Evolutionary conservation across 2,888 invertebrate genomes (phyloP), one percentile per base, ranked within the genome.

Genomic region (Mellilla xanthometata): DNA sequence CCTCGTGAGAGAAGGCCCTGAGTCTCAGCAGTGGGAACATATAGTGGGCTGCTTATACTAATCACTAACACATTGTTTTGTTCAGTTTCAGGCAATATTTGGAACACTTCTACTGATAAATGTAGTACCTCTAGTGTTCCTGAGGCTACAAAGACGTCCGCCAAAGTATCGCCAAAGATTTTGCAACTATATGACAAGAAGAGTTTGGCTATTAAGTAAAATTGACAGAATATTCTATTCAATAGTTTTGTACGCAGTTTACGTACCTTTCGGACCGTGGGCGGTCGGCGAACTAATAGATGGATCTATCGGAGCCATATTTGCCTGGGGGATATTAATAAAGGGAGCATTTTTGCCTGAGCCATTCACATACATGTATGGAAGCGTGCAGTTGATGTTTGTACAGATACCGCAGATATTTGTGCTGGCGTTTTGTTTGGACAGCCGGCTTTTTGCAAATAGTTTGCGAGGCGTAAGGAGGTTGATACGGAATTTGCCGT

Each of bases 321-420:
- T 97, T 83, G 94, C 95, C 0, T 97, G 96, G 96, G 97, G 97
- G 7, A 94, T 95, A 62, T 92, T 94, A 58, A 93, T 97, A 30
- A 93, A 93, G 66, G 94, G 94, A 7, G 80, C 92, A 29, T 95
- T 92, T 71, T 76, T 97, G 45, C 96, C 96, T 0, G 96, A 95
- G 41, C 94, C 94, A 7, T 93, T 96, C 52, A 96, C 96, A 2
- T 97, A 95, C 62, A 93, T 94, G 65, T 96, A 96, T 76, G 97
- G 96, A 40, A 93, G 93, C 73, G 90, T 94, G 44, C 92, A 94
- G 78, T 67, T 94, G 43, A 79, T 93, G 68, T 93, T 94, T 52
- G 96, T 96, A 62, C 95, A 96, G 78, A 83, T 96, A 65, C 96
- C 96, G 3, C 79, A 96, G 31, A 92, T 93, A 30, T 74, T 95